Conservation (phyloP, 2,113 vertebrate species). For the Hydropotes inermis region DNA sequence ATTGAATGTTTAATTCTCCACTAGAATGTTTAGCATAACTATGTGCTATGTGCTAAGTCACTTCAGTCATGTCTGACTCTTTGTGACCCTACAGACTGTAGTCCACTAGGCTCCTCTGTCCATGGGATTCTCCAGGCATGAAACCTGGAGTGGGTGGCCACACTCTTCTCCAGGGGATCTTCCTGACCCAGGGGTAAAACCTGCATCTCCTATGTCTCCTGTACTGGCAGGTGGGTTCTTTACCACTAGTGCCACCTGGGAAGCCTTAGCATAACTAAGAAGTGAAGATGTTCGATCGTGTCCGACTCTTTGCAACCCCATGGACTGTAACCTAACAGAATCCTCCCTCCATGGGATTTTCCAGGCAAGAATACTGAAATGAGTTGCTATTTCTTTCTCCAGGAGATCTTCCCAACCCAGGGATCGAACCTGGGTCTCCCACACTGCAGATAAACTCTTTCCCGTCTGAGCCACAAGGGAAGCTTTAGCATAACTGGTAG, state of each 20-base stretch:
- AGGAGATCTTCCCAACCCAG: not conserved
- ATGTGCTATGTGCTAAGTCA: not conserved
- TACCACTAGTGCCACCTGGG: not conserved
- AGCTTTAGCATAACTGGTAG: not conserved
- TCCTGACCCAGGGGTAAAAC: not conserved
- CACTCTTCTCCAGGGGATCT: not conserved
- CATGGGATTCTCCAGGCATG: not conserved
- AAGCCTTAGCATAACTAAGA: not conserved
- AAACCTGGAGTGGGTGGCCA: not conserved
- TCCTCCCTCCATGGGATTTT: not conserved
- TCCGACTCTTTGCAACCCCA: fast-evolving
- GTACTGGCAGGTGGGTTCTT: not conserved
- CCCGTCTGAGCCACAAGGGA: not conserved
- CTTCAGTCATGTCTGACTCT: not conserved
- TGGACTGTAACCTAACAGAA: not conserved
- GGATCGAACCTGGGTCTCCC: not conserved
- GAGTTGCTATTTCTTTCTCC: not conserved
- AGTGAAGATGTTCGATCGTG: fast-evolving
- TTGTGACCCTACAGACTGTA: not conserved
- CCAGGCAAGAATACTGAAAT: not conserved
- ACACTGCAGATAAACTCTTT: not conserved
- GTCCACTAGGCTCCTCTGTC: not conserved
- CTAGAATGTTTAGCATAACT: not conserved
- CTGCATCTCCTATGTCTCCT: not conserved
- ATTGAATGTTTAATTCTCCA: not conserved